These are phyloP conservation scores for Zelleria hepariella DNA, from an alignment of 2,888 invertebrate species.

Conservation along the genomic window DNA sequence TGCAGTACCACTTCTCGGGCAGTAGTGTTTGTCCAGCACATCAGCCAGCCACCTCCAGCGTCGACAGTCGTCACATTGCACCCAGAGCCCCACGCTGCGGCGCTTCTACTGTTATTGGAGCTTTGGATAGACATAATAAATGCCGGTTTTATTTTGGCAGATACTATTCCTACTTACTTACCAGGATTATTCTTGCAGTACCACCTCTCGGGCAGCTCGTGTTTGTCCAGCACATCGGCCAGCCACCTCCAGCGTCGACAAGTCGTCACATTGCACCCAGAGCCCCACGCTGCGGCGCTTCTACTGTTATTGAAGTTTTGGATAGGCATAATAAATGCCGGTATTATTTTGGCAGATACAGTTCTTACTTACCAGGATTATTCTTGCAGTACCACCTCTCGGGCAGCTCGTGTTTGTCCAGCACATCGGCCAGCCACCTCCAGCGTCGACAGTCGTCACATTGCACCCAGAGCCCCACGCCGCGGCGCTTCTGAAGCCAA, in stretches of 20 bases:
- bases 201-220: background rate
- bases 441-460: conserved; percentile 73
- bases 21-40: background rate
- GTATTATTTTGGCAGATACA: too few species aligned
- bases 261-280: background rate
- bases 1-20: background rate
- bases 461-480: conserved; percentile 70
- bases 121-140: too few species aligned
- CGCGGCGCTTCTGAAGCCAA: conserved; percentile 64
- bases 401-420: conserved; percentile 73
- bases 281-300: background rate
- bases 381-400: conserved; percentile 74
- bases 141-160: too few species aligned
- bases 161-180: too few species aligned
- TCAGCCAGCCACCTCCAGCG: background rate
- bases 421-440: conserved; percentile 65
- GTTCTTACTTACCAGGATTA: conserved; percentile 69
- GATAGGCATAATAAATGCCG: too few species aligned
- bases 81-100: background rate
- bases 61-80: background rate
- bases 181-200: conserved; percentile 35
- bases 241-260: background rate
- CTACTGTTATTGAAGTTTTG: background rate
- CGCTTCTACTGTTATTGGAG: background rate
- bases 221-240: background rate